A percentile compares a stretch with the other conserved stretches of the same genome.
Conservation (phyloP, 2,888 invertebrate genomes). For the Notocelia uddmanniana region DNA sequence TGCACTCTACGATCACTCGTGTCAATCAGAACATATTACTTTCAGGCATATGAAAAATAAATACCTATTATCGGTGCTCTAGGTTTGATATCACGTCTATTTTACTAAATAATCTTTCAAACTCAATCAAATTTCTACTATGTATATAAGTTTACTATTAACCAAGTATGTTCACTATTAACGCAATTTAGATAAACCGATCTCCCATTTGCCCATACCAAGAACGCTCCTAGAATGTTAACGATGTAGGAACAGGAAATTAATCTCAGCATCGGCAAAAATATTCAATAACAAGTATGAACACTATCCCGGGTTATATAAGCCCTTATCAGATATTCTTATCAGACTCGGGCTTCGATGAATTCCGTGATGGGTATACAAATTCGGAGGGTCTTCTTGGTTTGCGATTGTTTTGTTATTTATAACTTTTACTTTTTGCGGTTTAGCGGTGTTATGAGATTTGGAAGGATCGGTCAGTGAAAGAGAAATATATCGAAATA, state of each 20-base stretch:
- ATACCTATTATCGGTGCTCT: no score
- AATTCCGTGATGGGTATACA: slow-evolving; percentile 40
- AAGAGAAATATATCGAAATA: not conserved
- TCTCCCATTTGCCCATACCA: not conserved
- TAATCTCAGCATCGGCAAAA: slow-evolving; percentile 41
- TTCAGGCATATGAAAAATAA: no score
- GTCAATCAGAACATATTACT: no score
- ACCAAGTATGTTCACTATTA: not conserved
- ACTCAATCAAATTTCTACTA: no score
- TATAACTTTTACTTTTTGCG: slow-evolving; percentile 25
- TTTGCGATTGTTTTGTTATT: slow-evolving; percentile 43
- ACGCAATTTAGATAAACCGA: not conserved
- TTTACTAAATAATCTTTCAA: no score
- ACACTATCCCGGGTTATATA: slow-evolving; percentile 22
- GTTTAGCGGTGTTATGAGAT: not conserved
- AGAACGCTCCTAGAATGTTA: slow-evolving; percentile 26
- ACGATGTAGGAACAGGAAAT: slow-evolving; percentile 38
- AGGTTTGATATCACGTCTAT: no score
- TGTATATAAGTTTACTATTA: not conserved
- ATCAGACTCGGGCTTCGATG: slow-evolving; percentile 35
- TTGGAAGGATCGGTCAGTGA: not conserved
- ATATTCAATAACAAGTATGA: slow-evolving; percentile 41
- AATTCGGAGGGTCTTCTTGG: slow-evolving; percentile 25
- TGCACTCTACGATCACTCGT: no score
- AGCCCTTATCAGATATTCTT: slow-evolving; percentile 41